phyloP scores from a whole-genome alignment of 2,888 invertebrate genomes.

The Drosophila quinaria region DNA sequence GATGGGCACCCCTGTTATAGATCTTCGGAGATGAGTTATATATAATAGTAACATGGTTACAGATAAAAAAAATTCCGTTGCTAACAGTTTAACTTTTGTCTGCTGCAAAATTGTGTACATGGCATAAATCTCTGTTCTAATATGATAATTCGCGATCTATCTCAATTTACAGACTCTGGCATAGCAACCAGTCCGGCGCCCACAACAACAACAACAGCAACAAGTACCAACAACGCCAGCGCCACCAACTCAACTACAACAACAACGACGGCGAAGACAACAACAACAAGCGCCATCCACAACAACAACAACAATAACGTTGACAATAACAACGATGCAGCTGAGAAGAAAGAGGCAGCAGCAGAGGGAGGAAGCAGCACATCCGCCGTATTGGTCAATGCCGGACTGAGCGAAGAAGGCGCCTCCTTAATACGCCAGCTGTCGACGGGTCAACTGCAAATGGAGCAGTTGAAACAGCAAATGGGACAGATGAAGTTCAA shows the following conservation, averaged over 20 bases:
- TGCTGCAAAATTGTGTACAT: no score
- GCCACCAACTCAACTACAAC: slow-evolving; percentile 18
- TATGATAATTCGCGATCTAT: background rate
- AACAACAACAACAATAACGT: slow-evolving; percentile 19
- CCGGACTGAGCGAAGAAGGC: slow-evolving; percentile 84
- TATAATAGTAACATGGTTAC: no score
- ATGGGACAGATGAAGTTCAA: slow-evolving; percentile 13
- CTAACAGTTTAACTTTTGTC: no score
- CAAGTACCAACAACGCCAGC: slow-evolving; percentile 19
- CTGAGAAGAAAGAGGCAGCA: background rate
- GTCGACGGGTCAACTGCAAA: slow-evolving; percentile 48
- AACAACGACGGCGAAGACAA: slow-evolving; percentile 36
- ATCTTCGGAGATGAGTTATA: no score
- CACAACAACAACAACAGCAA: slow-evolving; percentile 44
- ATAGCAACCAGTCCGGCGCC: slow-evolving; percentile 85
- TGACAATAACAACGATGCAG: slow-evolving; percentile 7
- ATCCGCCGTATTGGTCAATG: slow-evolving; percentile 75
- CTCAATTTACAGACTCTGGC: slow-evolving; percentile 81
- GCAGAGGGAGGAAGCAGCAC: slow-evolving; percentile 6
- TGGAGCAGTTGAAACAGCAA: slow-evolving; percentile 13
- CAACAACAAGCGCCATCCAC: slow-evolving; percentile 45
- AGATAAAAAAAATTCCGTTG: no score
- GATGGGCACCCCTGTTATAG: no score
- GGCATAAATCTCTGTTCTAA: background rate
- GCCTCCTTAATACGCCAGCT: slow-evolving; percentile 81